phyloP scores from a whole-genome alignment of 2,113 vertebrate genomes.

The Seriola dumerili region DNA sequence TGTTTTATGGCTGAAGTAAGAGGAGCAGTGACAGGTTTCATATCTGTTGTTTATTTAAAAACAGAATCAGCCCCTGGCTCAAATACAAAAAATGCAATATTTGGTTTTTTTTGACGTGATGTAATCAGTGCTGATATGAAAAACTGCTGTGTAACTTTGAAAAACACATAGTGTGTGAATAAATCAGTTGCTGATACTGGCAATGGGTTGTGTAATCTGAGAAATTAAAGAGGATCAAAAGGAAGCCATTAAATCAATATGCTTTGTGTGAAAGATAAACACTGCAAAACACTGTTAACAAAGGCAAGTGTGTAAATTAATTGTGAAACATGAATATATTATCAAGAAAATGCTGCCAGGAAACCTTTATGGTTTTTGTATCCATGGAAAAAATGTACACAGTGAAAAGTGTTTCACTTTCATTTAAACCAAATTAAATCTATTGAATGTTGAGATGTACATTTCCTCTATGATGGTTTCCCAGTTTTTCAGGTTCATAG shows the following conservation, averaged over 20 bases:
- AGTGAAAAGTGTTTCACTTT: too few relatives aligned
- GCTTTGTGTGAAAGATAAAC: neutral
- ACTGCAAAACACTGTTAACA: neutral
- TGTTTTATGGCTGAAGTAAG: neutral
- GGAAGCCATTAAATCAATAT: neutral
- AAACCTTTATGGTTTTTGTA: neutral
- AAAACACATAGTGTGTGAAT: neutral
- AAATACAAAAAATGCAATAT: neutral
- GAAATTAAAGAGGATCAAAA: neutral
- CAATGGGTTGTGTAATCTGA: neutral
- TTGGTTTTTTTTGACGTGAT: too few relatives aligned
- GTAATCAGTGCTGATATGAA: neutral
- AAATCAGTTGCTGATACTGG: neutral
- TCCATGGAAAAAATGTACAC: too few relatives aligned
- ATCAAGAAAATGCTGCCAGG: neutral
- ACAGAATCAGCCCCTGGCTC: neutral
- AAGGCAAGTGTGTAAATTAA: neutral
- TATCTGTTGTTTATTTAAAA: conserved; percentile 5
- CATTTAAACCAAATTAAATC: too few relatives aligned
- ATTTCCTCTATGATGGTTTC: too few relatives aligned
- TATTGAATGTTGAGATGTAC: too few relatives aligned
- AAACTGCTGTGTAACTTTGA: neutral
- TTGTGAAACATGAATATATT: neutral
- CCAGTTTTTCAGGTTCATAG: neutral
- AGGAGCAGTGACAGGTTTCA: neutral